Evolutionary conservation across 2,888 invertebrate species (phyloP).

Genomic region (Adelphocoris suturalis): DNA sequence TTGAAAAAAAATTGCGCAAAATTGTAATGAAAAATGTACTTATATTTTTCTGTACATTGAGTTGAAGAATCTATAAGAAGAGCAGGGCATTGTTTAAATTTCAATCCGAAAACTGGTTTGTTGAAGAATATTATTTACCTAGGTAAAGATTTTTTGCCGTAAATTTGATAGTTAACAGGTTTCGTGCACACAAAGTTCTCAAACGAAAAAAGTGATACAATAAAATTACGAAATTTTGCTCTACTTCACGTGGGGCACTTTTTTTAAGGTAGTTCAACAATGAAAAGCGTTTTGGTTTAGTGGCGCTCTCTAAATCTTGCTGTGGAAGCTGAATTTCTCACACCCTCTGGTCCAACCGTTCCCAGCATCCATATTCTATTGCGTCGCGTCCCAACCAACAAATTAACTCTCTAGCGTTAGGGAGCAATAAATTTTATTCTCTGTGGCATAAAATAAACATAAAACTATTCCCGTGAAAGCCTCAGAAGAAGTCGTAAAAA

Average conservation of each 20-base stretch:
- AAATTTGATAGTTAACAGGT: too few relatives aligned
- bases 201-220: too few relatives aligned
- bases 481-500: not conserved
- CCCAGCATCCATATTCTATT: not conserved
- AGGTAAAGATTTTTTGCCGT: too few relatives aligned
- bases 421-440: constrained; percentile 4
- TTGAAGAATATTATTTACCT: too few relatives aligned
- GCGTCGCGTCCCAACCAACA: constrained; percentile 5
- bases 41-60: too few relatives aligned
- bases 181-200: too few relatives aligned
- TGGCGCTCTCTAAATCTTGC: not conserved
- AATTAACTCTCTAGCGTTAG: not conserved
- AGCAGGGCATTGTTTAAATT: too few relatives aligned
- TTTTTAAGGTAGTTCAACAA: not conserved
- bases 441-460: constrained; percentile 8
- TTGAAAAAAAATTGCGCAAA: too few relatives aligned
- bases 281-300: not conserved
- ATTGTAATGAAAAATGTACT: too few relatives aligned
- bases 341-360: not conserved
- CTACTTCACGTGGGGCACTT: not conserved
- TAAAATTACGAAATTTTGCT: too few relatives aligned
- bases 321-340: not conserved
- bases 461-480: constrained; percentile 18
- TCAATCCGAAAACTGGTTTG: too few relatives aligned
- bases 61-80: too few relatives aligned